Percentiles rank a stretch among this genome's conserved stretches.
Conservation (phyloP, 1,140 invertebrate species). For the Himalopsyche phryganea region DNA sequence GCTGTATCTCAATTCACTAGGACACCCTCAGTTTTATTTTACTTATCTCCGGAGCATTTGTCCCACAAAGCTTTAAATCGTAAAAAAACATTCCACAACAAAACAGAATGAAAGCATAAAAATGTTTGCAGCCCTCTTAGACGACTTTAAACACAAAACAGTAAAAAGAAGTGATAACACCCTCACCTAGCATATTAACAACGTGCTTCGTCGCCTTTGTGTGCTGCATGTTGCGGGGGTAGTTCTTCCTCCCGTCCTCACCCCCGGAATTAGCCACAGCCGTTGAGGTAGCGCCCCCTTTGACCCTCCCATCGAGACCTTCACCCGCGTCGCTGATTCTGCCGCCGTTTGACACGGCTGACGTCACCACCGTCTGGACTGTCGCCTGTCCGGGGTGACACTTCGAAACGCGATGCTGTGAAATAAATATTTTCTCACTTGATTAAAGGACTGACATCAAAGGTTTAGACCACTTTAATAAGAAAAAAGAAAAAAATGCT, state of each 20-base stretch:
- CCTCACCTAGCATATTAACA: constrained; percentile 59
- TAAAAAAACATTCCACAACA: no score
- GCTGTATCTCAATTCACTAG: no score
- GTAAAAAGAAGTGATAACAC: neutral
- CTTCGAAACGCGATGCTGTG: constrained; percentile 25
- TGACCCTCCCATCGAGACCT: constrained; percentile 9
- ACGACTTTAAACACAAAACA: neutral
- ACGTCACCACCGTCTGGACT: constrained; percentile 10
- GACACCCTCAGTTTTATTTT: no score
- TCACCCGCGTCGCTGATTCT: constrained; percentile 16
- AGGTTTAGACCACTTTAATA: no score
- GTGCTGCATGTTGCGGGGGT: constrained; percentile 42
- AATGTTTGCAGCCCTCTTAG: no score
- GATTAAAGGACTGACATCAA: no score
- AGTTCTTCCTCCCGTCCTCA: constrained; percentile 27
- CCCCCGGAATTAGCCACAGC: neutral
- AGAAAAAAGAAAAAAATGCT: no score
- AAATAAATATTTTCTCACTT: neutral
- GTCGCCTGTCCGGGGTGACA: constrained; percentile 3
- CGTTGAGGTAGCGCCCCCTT: neutral
- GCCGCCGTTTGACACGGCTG: neutral
- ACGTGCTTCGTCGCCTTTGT: constrained; percentile 54
- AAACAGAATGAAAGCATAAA: no score
- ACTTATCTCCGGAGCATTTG: no score
- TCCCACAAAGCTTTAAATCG: no score